Evolutionary conservation across 2,113 vertebrate genomes (phyloP).

Genomic region (Mustelus asterias): DNA sequence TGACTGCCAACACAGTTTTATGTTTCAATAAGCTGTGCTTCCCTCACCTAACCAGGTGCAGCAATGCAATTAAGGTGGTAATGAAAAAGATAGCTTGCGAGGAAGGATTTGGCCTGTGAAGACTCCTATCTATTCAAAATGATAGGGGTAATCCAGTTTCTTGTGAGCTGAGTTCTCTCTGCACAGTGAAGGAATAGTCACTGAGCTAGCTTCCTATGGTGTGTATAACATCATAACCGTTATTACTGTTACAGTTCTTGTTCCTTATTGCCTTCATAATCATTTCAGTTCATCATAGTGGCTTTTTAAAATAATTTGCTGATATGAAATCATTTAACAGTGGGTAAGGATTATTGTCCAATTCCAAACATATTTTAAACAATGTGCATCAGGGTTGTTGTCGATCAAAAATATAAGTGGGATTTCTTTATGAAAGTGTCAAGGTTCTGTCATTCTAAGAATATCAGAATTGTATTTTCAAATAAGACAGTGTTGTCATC

Average conservation of each 20-base stretch:
- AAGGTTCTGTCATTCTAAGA: background rate
- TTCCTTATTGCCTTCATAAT: background rate
- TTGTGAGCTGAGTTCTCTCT: background rate
- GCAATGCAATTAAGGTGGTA: background rate
- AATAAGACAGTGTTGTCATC: background rate
- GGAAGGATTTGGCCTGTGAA: background rate
- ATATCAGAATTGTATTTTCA: background rate
- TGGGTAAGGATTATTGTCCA: background rate
- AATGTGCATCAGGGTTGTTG: background rate
- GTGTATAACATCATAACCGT: background rate
- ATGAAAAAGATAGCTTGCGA: background rate
- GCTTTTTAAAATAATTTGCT: background rate
- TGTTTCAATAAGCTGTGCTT: background rate
- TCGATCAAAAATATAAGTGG: background rate
- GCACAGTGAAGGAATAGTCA: background rate
- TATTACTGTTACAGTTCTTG: background rate
- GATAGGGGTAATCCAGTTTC: background rate
- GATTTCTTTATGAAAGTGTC: background rate
- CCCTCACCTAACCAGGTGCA: background rate
- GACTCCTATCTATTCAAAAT: background rate
- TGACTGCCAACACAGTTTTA: background rate
- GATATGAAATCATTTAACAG: background rate
- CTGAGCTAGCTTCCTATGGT: background rate
- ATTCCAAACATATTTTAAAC: background rate
- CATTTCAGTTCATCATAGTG: background rate